phyloP scores from a whole-genome alignment of 2,888 invertebrate species.

The Junonia oenone region DNA sequence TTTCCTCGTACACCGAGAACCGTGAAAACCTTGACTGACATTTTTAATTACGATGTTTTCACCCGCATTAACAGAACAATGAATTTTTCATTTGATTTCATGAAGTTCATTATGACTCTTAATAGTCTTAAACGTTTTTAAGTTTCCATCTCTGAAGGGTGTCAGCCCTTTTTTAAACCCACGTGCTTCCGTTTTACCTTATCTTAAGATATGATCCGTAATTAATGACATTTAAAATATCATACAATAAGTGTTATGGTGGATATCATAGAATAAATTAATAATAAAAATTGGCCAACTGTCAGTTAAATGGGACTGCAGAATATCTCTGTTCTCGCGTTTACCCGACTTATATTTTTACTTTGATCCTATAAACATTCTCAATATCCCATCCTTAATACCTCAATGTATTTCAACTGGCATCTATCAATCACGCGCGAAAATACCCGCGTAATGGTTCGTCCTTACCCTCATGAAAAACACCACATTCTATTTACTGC shows the following conservation, averaged over 20 bases:
- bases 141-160: neutral
- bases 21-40: slow-evolving; percentile 52
- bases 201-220: too few relatives aligned
- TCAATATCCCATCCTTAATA: neutral
- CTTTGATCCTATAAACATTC: neutral
- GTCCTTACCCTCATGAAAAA: slow-evolving; percentile 49
- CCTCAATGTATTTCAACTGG: slow-evolving; percentile 33
- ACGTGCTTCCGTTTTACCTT: neutral
- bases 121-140: neutral
- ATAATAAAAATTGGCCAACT: too few relatives aligned
- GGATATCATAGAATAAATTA: too few relatives aligned
- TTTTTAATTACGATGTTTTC: slow-evolving; percentile 39
- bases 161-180: neutral
- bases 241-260: too few relatives aligned
- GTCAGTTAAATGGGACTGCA: too few relatives aligned
- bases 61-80: slow-evolving; percentile 35
- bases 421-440: slow-evolving; percentile 62
- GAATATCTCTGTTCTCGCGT: too few relatives aligned
- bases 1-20: slow-evolving; percentile 39
- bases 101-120: neutral
- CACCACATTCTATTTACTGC: slow-evolving; percentile 57
- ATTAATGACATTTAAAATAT: too few relatives aligned
- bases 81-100: neutral
- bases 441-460: slow-evolving; percentile 63
- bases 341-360: too few relatives aligned